Evolutionary conservation across 1,140 invertebrate genomes (phyloP).

Genomic region (Chironomus striatipennis): DNA sequence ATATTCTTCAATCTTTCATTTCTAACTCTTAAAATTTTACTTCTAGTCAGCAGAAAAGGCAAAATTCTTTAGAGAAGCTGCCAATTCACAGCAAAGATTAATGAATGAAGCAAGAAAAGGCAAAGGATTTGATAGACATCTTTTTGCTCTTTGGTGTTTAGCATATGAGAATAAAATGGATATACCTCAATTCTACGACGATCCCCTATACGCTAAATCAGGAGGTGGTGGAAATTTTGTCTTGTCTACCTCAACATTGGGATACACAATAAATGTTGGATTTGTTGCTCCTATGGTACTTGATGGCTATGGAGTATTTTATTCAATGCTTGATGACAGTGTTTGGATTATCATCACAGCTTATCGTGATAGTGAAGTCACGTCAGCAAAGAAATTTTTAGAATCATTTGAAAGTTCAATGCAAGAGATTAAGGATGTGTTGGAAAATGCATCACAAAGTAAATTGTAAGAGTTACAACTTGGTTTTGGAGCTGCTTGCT

Average conservation of each 20-base stretch:
- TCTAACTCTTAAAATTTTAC: neutral
- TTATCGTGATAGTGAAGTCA: neutral
- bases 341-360: conserved; percentile 1
- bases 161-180: conserved; percentile 44
- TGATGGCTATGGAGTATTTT: conserved; percentile 55
- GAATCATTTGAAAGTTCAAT: neutral
- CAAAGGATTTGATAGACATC: conserved; percentile 57
- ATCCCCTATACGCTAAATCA: conserved; percentile 48
- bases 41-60: conserved; percentile 30
- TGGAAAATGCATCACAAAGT: neutral
- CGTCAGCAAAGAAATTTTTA: neutral
- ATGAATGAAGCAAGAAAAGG: conserved; percentile 46
- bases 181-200: conserved; percentile 46
- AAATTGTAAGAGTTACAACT: no score
- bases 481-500: no score
- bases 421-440: neutral
- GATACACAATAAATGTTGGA: conserved; percentile 49
- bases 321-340: conserved; percentile 30
- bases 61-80: conserved; percentile 36
- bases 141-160: conserved; percentile 63
- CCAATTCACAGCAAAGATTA: conserved; percentile 37
- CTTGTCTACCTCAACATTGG: conserved; percentile 52
- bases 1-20: neutral
- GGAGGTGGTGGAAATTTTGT: conserved; percentile 55
- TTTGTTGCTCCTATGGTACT: conserved; percentile 51